These are phyloP conservation scores for Cenopis cana DNA, from an alignment of 2,888 invertebrate species.

Conservation along the genomic window DNA sequence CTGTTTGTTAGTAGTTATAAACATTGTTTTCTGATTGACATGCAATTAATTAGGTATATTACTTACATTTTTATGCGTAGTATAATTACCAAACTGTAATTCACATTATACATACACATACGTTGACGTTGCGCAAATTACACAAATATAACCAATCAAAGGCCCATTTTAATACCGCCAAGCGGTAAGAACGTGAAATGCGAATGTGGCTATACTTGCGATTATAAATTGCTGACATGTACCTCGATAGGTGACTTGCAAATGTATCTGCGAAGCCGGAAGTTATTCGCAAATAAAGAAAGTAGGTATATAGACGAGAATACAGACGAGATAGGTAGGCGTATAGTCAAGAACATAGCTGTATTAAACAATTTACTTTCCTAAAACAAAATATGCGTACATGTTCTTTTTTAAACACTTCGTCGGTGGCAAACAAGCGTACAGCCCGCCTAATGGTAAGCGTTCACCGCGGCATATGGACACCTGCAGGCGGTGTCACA, in stretches of 20 bases:
- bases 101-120: conserved; percentile 3
- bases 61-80: conserved; percentile 1
- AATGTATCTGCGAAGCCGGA: conserved; percentile 44
- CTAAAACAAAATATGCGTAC: neutral
- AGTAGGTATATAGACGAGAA: conserved; percentile 37
- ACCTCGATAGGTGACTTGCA: conserved; percentile 44
- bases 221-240: conserved; percentile 31
- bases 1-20: neutral
- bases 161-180: conserved; percentile 10
- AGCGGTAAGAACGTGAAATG: conserved; percentile 29
- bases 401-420: too few relatives aligned
- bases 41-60: conserved; percentile 2
- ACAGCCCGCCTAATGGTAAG: too few relatives aligned
- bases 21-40: neutral
- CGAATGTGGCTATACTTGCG: conserved; percentile 4
- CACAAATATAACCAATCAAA: conserved; percentile 24
- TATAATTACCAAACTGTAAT: conserved; percentile 7
- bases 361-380: neutral
- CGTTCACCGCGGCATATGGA: too few relatives aligned
- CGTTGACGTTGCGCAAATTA: conserved; percentile 16
- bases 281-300: conserved; percentile 45
- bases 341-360: too few relatives aligned
- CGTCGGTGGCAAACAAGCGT: too few relatives aligned
- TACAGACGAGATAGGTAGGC: neutral
- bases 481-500: too few relatives aligned